Evolutionary conservation across 1,140 invertebrate genomes (phyloP).

Genomic region (Bactericera cockerelli): DNA sequence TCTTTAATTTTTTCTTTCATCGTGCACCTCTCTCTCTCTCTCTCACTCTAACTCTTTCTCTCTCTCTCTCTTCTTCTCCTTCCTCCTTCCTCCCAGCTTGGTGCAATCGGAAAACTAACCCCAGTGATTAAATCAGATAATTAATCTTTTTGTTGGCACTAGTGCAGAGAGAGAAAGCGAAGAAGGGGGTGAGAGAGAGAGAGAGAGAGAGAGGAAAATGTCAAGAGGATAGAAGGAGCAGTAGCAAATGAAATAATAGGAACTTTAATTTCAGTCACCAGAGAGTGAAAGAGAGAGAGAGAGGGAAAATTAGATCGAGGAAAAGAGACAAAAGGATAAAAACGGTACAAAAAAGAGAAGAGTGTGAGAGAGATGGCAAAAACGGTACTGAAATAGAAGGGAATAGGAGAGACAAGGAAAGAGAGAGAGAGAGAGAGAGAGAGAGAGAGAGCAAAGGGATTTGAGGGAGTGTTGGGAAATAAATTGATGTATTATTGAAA

Average conservation of each 20-base stretch:
- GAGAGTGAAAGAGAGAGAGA: background rate
- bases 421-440: background rate
- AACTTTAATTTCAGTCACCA: background rate
- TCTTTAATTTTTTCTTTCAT: background rate
- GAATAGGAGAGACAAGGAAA: background rate
- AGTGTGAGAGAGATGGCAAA: background rate
- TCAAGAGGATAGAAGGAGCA: background rate
- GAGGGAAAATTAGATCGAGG: background rate
- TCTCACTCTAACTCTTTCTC: too few relatives aligned
- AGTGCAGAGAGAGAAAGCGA: too few relatives aligned
- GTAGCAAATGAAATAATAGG: background rate
- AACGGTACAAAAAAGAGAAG: background rate
- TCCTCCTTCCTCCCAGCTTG: background rate
- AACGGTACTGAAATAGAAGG: background rate
- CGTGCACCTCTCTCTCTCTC: background rate
- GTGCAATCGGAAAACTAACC: background rate
- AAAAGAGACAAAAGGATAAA: background rate
- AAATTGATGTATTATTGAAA: slow-evolving; percentile 8
- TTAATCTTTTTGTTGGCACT: too few relatives aligned
- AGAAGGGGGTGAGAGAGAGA: background rate
- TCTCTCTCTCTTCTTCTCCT: slow-evolving; percentile 9
- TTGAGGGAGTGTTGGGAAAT: background rate
- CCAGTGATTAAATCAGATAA: background rate
- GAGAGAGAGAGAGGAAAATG: background rate
- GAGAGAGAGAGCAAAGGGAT: background rate